A percentile compares a stretch with the other conserved stretches of the same genome.
Conservation (phyloP, 2,888 invertebrate species). For the Catocala sponsa region DNA sequence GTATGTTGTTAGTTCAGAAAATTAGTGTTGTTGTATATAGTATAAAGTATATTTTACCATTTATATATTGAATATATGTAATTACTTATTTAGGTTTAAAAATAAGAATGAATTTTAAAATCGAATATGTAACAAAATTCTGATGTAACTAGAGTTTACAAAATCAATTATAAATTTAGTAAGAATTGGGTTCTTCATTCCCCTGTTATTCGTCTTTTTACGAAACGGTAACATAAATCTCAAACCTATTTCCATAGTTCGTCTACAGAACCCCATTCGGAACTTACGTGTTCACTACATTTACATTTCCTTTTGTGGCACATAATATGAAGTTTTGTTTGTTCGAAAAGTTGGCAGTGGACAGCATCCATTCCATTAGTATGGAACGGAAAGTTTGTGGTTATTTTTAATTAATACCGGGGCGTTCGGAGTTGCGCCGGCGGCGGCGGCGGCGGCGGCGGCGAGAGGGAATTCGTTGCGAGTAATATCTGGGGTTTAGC, state of each 20-base stretch:
- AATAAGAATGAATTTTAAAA: too few species aligned
- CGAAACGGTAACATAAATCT: conserved; percentile 17
- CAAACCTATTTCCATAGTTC: conserved; percentile 1
- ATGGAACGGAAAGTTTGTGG: conserved; percentile 58
- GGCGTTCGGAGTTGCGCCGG: conserved; percentile 40
- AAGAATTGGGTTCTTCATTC: not conserved
- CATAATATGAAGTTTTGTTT: conserved; percentile 57
- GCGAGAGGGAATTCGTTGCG: conserved; percentile 40
- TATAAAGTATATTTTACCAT: too few species aligned
- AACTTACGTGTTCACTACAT: conserved; percentile 42
- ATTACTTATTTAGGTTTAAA: too few species aligned
- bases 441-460: conserved; percentile 23
- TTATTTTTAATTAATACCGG: conserved; percentile 63
- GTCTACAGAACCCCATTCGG: conserved; percentile 16
- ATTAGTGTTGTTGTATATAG: too few species aligned
- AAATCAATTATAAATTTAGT: not conserved
- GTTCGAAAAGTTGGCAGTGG: conserved; percentile 62
- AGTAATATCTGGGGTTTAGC: conserved; percentile 48
- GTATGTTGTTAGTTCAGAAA: not conserved
- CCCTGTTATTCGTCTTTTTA: conserved; percentile 4
- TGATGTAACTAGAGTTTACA: not conserved
- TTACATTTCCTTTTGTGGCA: conserved; percentile 56
- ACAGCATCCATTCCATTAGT: conserved; percentile 57
- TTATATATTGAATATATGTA: too few species aligned
- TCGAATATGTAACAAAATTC: too few species aligned